Evolutionary conservation across 2,113 vertebrate genomes (phyloP).

Genomic region (Elachura formosa): DNA sequence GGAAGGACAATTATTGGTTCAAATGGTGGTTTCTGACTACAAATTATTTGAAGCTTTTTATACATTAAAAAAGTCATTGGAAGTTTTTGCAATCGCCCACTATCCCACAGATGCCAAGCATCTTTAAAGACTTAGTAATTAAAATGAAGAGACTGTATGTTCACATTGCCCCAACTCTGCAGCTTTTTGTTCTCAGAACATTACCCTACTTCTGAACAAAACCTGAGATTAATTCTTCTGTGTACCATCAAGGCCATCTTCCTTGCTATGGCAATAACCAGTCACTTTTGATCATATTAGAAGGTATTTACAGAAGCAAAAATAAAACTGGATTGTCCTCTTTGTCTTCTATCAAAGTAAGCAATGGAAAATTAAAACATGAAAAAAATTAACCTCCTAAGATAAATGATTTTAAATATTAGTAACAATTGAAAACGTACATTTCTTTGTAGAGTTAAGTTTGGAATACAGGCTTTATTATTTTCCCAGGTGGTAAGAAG

Average conservation of each 20-base stretch:
- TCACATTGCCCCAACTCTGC: background rate
- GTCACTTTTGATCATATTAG: background rate
- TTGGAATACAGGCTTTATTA: background rate
- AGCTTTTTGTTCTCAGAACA: background rate
- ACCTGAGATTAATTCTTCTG: background rate
- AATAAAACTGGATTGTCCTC: background rate
- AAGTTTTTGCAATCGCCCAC: background rate
- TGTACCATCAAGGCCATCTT: background rate
- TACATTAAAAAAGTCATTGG: background rate
- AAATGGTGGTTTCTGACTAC: constrained; percentile 5
- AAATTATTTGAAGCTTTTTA: background rate
- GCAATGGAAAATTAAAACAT: background rate
- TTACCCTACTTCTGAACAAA: background rate
- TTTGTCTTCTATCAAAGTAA: background rate
- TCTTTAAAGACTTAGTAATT: background rate
- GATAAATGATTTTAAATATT: background rate
- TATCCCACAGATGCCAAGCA: background rate
- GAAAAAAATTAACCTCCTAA: background rate
- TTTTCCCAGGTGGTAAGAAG: background rate
- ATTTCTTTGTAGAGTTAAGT: background rate
- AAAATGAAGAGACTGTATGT: background rate
- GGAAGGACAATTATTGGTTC: background rate
- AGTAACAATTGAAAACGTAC: background rate
- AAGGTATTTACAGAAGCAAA: background rate
- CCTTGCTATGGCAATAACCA: background rate